Conservation (phyloP, 2,888 invertebrate species). For the Himalopsyche tibetana region DNA sequence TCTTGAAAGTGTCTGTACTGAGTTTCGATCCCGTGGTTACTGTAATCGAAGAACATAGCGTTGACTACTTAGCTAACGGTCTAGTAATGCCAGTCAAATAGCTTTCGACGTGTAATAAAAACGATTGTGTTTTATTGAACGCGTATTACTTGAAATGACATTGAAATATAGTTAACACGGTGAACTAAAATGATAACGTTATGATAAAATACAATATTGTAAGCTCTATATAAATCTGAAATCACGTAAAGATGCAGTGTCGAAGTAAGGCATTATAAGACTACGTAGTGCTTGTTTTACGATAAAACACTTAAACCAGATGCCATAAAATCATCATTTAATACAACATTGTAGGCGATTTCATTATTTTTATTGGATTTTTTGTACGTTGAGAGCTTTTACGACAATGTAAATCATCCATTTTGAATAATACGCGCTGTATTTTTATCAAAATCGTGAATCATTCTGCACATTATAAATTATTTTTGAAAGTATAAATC, state of each 20-base stretch:
- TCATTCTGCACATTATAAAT: neutral
- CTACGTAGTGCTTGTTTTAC: neutral
- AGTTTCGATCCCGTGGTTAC: too few species aligned
- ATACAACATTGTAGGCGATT: slow-evolving; percentile 30
- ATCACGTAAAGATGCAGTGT: neutral
- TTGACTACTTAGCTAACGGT: too few species aligned
- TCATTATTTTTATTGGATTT: slow-evolving; percentile 25
- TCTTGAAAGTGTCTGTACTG: too few species aligned
- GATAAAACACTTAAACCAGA: slow-evolving; percentile 10
- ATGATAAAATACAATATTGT: neutral
- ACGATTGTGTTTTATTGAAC: too few species aligned
- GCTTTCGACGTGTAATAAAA: too few species aligned
- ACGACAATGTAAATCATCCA: slow-evolving; percentile 1
- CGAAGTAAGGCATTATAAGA: neutral
- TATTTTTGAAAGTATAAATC: neutral
- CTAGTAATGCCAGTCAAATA: too few species aligned
- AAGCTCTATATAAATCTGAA: neutral
- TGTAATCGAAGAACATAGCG: too few species aligned
- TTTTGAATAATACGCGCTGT: neutral
- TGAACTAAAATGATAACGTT: neutral
- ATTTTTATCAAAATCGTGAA: neutral
- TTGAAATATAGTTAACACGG: too few species aligned
- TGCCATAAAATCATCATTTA: slow-evolving; percentile 30
- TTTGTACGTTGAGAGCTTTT: slow-evolving; percentile 4
- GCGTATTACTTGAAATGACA: too few species aligned